A percentile compares a stretch with the other conserved stretches of the same genome.
phyloP scores from a whole-genome alignment of 2,888 invertebrate genomes.

The Aspidiotus destructor region DNA sequence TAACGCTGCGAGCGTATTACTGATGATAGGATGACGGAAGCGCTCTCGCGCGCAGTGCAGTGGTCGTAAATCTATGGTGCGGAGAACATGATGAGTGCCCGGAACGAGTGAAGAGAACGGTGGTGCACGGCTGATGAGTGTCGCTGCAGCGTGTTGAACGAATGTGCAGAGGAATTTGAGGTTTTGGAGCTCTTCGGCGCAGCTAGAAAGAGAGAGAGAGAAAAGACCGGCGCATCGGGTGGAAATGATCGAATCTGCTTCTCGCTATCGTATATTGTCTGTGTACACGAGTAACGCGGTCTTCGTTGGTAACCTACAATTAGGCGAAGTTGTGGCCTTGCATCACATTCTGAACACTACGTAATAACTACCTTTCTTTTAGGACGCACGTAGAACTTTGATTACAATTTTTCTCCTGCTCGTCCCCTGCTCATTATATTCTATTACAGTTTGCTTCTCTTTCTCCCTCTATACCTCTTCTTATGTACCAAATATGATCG shows the following conservation, averaged over 20 bases:
- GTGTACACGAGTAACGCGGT: conserved; percentile 13
- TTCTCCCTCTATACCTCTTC: conserved; percentile 35
- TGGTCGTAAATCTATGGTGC: no score
- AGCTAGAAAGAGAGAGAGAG: not conserved
- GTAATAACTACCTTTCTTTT: conserved; percentile 30
- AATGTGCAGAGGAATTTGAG: not conserved
- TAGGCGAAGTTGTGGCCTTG: conserved; percentile 32
- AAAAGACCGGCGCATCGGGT: not conserved
- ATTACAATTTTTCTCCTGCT: conserved; percentile 26
- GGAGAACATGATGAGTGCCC: no score
- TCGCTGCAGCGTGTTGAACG: not conserved
- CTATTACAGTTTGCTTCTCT: conserved; percentile 26
- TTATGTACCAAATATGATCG: no score
- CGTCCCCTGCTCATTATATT: conserved; percentile 26
- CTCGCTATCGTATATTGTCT: not conserved
- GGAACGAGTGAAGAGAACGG: no score
- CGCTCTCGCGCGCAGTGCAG: no score
- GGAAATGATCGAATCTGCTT: conserved; percentile 31
- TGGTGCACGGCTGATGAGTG: no score
- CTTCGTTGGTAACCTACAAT: conserved; percentile 31
- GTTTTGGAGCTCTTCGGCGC: not conserved
- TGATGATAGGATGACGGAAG: no score
- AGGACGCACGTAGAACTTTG: conserved; percentile 28
- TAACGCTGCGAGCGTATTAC: no score
- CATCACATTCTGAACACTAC: conserved; percentile 28